Base-by-base conservation (phyloP, 2,888 invertebrate species). In the Eremobia ochroleuca region DNA sequence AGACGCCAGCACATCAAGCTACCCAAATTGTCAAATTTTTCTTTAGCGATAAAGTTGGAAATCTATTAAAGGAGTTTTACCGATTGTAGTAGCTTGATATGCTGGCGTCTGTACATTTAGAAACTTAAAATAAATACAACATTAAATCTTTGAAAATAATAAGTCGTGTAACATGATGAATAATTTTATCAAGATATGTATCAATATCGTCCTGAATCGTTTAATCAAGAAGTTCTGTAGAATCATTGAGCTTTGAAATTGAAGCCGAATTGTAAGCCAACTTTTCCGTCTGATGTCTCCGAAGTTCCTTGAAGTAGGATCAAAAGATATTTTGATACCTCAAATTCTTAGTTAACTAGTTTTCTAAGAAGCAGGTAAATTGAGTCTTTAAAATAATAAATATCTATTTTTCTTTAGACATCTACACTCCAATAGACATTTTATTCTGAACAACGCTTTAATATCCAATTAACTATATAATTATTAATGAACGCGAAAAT, bases 191-290 rank as follows among this genome's bases (percentile, higher is more conserved):
- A 49, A 64, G 79, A 74, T 67, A n/a, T n/a, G n/a, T n/a, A 82
- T 73, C 37, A 13, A 61, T 82, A 52, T 70, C 69, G 9, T 34
- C 40, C 34, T 40, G 28, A 77, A 55, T 69, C 65, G 69, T 78
- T 64, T 71, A 78, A 73, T 78, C 59, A 55, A 15, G 46, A 73
- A 70, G 68, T 67, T 78, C 74, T 65, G 59, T n/a, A 69, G 75
- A 74, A 55, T 75, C 55, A 64, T 79, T 79, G 76, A 72, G 31
- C 64, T 76, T 82, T 79, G 72, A 82, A 79, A 79, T 82, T 40
- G 34, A 69, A 79, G 18, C 64, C 61, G 46, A 59, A 64, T 65
- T 55, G 58, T 68, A 62, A 82, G 4, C 58, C 40, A 77, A 81
- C 70, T 81, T 76, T 62, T 2, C 34, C 70, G 37, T 61, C 46